A percentile compares a stretch with the other conserved stretches of the same genome.
These are phyloP conservation scores for Cheilosia scutellata DNA, from an alignment of 2,888 invertebrate genomes.

Conservation along the genomic window DNA sequence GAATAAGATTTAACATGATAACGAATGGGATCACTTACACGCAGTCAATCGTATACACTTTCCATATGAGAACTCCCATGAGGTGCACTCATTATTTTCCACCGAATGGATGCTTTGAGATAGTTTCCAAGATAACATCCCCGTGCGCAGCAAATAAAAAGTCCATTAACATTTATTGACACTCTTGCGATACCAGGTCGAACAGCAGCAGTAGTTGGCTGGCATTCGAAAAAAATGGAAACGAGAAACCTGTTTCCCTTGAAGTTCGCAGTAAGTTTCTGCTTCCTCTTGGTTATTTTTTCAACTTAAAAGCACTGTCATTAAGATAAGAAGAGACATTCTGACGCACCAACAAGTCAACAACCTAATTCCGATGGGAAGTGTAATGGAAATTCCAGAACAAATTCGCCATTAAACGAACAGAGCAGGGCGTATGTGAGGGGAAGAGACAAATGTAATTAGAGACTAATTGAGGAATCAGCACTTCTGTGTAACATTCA, in stretches of 20 bases:
- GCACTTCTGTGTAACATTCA: constrained; percentile 54
- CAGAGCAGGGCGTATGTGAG: constrained; percentile 11
- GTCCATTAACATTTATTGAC: constrained; percentile 53
- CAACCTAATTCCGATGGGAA: constrained; percentile 32
- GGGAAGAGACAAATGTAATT: constrained; percentile 55
- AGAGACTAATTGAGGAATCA: constrained; percentile 67
- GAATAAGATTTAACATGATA: neutral
- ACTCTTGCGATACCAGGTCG: constrained; percentile 1
- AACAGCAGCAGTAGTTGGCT: constrained; percentile 18
- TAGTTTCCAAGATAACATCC: constrained; percentile 27
- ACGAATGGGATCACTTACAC: neutral
- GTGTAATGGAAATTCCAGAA: constrained; percentile 49
- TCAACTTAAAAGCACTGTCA: constrained; percentile 29
- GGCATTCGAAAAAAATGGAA: constrained; percentile 2
- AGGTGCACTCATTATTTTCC: neutral
- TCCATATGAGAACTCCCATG: no score
- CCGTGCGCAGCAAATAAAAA: constrained; percentile 47
- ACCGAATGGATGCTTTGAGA: constrained; percentile 13
- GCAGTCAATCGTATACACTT: no score
- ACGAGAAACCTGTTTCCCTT: constrained; percentile 21
- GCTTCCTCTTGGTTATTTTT: neutral
- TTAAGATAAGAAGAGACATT: constrained; percentile 53
- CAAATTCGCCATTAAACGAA: constrained; percentile 22
- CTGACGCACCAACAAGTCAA: constrained; percentile 44
- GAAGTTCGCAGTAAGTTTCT: constrained; percentile 4